Evolutionary conservation across 1,140 invertebrate genomes (phyloP), one percentile per base, ranked within the genome.

Genomic region (Agraylea sexmaculata): DNA sequence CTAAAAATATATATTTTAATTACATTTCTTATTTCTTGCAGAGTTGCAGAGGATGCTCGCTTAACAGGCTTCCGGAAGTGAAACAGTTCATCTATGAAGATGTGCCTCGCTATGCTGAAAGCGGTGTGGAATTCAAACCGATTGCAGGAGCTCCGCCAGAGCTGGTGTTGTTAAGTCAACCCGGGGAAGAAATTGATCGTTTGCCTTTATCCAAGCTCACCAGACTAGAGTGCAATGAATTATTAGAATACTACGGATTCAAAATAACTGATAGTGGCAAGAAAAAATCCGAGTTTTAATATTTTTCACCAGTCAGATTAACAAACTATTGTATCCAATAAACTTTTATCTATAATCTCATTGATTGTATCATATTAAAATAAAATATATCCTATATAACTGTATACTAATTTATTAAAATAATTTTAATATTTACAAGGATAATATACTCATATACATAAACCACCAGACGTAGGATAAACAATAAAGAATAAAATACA

Each of bases 81-180:
- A 83, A 80, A 60, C 62, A 67, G 45, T 87, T 86, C 55, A 75
- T 84, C 31, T 77, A 77, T 58, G 68, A 80, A 48, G 82, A 86
- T 53, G 54, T 84, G 15, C 80, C 79, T 7, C 60, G 70, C 31
- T 86, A 81, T 53, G 68, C 77, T 7, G 69, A 74, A 47, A 59
- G 76, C 17, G 59, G 58, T 17, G 61, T 65, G 4, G 66, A 73
- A 55, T 79, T 77, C 52, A 78, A 78, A 51, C 75, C 74, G 49
- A 78, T 82, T 37, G 67, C 62, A 36, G 80, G 80, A 29, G 78
- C 77, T 34, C 55, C 62, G 2, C 82, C 82, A 38, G 77, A 80
- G 49, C 52, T 83, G 1, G 59, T 81, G 23, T 59, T 83, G 37
- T 65, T 78, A 10, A 70, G 78, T 39, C 52, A 66, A 5, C 54